Evolutionary conservation across 1,140 invertebrate genomes (phyloP), one percentile per base, ranked within the genome.

Genomic region (Micrasema minimum): DNA sequence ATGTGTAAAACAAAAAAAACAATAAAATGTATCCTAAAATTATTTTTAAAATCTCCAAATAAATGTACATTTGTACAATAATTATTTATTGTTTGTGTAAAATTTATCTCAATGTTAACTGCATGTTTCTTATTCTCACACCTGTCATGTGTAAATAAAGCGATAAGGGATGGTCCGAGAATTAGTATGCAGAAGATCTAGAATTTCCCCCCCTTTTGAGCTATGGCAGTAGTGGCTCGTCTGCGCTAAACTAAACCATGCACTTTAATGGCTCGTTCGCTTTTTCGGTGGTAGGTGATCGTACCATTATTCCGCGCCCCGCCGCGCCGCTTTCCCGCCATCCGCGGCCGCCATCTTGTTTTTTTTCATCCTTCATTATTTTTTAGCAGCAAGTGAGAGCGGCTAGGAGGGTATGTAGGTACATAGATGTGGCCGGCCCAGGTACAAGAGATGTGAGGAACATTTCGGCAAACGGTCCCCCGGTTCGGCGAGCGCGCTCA

Each of bases 361-460:
- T 59, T 67, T 72, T 72, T 72, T 73, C 31, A 37, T 66, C 61
- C 69, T 66, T 65, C 67, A 73, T 73, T 69, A 69, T 69, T 69
- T 73, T 73, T 73, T 69, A 59, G 67, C 66, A 57, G 65, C 65
- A 72, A 72, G 71, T 72, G 66, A 72, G 71, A 68, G 66, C 71
- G 51, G 51, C 69, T 66, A 71, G 61, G 20, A 50, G 69, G 50
- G 55, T 57, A 45, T 37, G n/a, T n/a, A 11, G 11, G 57, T 62
- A 62, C 57, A 62, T 62, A 73, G 72, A 73, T 66, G 66, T 53
- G 38, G 51, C 37, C 51, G n/a, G n/a, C 37, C 64, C 71, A 68
- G 71, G 55, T 61, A 68, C 71, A 57, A 11, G 51, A 43, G 66
- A 68, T 55, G 51, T 26, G 66, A 68, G 14, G 23, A 55, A 50